These are phyloP conservation scores for Lochmaea crataegi DNA, from an alignment of 2,888 invertebrate species.

Conservation along the genomic window DNA sequence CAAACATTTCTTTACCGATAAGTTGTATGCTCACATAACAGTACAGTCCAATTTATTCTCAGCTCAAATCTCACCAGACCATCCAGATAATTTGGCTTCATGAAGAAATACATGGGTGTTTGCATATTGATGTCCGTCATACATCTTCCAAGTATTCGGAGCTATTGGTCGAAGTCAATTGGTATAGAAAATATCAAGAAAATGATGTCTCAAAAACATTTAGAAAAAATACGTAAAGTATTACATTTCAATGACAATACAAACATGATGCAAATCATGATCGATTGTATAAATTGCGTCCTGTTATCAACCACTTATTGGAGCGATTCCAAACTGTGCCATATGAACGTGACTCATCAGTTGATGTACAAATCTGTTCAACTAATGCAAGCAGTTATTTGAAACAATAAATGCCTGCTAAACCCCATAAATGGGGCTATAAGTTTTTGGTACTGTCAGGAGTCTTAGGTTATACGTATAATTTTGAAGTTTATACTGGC, in stretches of 20 bases:
- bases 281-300: too few relatives aligned
- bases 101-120: slow-evolving; percentile 28
- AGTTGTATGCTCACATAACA: too few relatives aligned
- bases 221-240: too few relatives aligned
- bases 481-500: slow-evolving; percentile 48
- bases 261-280: too few relatives aligned
- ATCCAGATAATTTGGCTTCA: slow-evolving; percentile 19
- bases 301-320: too few relatives aligned
- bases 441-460: slow-evolving; percentile 53
- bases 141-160: slow-evolving; percentile 37
- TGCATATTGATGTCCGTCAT: slow-evolving; percentile 28
- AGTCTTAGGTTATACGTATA: slow-evolving; percentile 49
- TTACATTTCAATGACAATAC: too few relatives aligned
- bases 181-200: slow-evolving; percentile 5
- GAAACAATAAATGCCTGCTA: slow-evolving; percentile 48
- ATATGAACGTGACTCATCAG: slow-evolving; percentile 53
- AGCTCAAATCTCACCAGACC: too few relatives aligned
- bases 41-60: too few relatives aligned
- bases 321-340: slow-evolving; percentile 50
- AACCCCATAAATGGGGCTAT: slow-evolving; percentile 56
- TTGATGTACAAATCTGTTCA: slow-evolving; percentile 55
- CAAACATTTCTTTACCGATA: too few relatives aligned
- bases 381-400: slow-evolving; percentile 51
- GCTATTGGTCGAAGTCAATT: slow-evolving; percentile 23
- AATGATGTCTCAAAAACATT: too few relatives aligned